Evolutionary conservation across 2,797 vertebrate genomes (phyloP).

Genomic region (Halcyon badia): DNA sequence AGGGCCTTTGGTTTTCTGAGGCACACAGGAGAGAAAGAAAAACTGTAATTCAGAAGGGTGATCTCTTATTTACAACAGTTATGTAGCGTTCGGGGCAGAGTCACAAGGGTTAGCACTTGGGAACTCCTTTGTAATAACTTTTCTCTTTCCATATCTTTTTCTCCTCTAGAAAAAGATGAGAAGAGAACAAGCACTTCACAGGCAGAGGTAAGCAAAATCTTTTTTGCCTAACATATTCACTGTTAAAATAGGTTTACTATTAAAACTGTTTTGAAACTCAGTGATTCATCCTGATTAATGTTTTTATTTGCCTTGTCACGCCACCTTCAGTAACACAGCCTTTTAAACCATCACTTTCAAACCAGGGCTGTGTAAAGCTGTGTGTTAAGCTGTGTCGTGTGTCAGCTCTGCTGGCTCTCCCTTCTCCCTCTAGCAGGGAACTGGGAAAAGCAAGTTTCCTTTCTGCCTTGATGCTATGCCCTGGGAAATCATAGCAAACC

Average conservation of each 20-base stretch:
- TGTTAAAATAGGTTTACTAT: not conserved
- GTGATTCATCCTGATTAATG: not conserved
- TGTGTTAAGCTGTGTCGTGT: not conserved
- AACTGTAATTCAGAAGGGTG: not conserved
- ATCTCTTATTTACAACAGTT: not conserved
- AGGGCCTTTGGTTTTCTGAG: not conserved
- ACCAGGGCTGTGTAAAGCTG: not conserved
- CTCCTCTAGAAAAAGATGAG: slow-evolving; percentile 84
- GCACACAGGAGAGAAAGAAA: not conserved
- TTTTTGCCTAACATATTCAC: not conserved
- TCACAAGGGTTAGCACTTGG: not conserved
- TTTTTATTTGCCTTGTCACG: not conserved
- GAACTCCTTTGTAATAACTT: not conserved
- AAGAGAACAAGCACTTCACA: slow-evolving; percentile 84
- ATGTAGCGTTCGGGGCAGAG: not conserved
- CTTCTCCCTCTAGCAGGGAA: not conserved
- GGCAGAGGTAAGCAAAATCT: slow-evolving; percentile 83
- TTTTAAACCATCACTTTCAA: not conserved
- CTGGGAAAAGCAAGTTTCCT: not conserved
- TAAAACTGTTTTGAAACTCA: not conserved
- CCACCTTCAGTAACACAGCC: not conserved
- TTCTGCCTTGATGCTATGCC: not conserved
- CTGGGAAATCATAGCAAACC: not conserved
- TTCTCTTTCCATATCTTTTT: slow-evolving; percentile 42
- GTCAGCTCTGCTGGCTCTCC: not conserved